Base-by-base conservation (phyloP, 35 echinoderm and acorn worm species). In the Hemicentrotus pulcherrimus region DNA sequence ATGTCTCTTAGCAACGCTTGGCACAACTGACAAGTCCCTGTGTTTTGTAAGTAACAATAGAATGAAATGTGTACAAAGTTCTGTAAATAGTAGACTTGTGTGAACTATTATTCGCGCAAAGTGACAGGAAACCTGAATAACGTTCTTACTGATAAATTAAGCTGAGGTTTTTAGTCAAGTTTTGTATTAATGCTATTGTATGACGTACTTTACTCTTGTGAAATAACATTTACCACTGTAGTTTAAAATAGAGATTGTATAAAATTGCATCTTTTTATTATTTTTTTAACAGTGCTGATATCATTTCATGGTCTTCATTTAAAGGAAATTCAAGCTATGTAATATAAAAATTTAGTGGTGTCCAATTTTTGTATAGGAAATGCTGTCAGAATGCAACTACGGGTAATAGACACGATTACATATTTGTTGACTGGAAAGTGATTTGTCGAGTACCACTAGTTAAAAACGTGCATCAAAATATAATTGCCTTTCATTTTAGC, bases 121-220 rank as follows among this genome's bases (percentile, higher is more conserved):
- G 88, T 78, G 65, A 78, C 88, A 90, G 88, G 32, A 90, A 90
- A 9, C 88, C 19, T 90, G 88, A 32, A 41, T 32, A 90, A 45
- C 8, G 32, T 90, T 90, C 88, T 90, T 33, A 45, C 32, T 45
- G 88, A 30, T 33, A 24, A 45, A 45, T 45, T 47, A 90, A 90
- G 32, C 46, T 10, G 46, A 90, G 88, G 24, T 47, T 90, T 90
- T 90, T 90, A 78, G 65, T 78, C 88, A 90, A 90, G 24, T 33
- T 45, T 90, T 90, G 88, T 90, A 90, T 45, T 90, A 90, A 90
- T 90, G 88, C 88, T 45, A 90, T 45, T 90, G 88, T 90, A 78
- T 78, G 65, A 78, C 18, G 65, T 47, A 90, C 46, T 90, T 90
- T 90, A 90, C 32, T 47, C 46, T 41, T 90, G 32, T 90, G 32